A percentile compares a stretch with the other conserved stretches of the same genome.
Conservation (phyloP, 2,888 invertebrate species). For the Meloe dianella region DNA sequence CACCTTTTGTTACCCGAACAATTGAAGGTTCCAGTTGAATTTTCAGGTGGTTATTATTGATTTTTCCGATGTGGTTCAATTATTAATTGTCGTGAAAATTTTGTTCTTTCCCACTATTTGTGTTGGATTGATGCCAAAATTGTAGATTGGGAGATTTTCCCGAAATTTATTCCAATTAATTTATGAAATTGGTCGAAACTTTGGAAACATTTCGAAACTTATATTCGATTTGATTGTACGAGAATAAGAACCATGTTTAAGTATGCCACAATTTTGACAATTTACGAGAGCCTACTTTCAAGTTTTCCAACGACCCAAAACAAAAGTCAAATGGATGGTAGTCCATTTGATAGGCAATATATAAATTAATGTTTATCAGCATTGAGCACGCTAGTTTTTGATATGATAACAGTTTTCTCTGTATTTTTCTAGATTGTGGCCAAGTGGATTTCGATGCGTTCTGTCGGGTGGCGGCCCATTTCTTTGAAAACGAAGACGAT, state of each 20-base stretch:
- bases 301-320: no score
- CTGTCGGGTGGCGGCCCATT: slow-evolving; percentile 77
- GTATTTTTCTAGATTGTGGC: slow-evolving; percentile 71
- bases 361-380: no score
- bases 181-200: not conserved
- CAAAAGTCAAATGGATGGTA: no score
- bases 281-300: no score
- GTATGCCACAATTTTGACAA: no score
- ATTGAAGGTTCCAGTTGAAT: not conserved
- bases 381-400: no score
- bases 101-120: not conserved
- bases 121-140: not conserved
- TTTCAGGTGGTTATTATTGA: not conserved
- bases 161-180: not conserved
- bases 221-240: no score
- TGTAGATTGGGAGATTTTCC: not conserved
- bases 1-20: no score
- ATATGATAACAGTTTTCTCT: not conserved
- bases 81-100: not conserved
- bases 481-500: slow-evolving; percentile 79
- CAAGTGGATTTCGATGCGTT: slow-evolving; percentile 83
- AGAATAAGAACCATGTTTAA: no score
- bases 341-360: no score
- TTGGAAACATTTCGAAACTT: no score
- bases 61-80: not conserved